A percentile compares a stretch with the other conserved stretches of the same genome.
These are phyloP conservation scores for Uloborus plumipes DNA, from an alignment of 2,888 invertebrate genomes.

Conservation along the genomic window DNA sequence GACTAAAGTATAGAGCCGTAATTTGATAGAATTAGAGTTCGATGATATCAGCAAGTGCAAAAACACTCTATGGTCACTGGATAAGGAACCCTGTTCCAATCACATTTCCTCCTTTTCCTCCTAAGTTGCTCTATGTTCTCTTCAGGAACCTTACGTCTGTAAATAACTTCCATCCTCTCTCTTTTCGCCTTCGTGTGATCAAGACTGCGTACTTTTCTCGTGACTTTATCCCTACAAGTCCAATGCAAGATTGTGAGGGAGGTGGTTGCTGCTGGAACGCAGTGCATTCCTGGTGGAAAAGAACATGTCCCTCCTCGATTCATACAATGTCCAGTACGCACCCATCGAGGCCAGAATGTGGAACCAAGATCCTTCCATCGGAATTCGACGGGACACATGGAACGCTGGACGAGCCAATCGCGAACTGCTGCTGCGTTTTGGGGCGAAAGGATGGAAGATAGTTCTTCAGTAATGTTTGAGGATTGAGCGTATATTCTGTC, in stretches of 20 bases:
- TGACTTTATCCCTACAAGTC: conserved; percentile 68
- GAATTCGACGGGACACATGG: conserved; percentile 51
- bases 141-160: conserved; percentile 6
- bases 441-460: conserved; percentile 4
- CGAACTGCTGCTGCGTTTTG: conserved; percentile 60
- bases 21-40: neutral
- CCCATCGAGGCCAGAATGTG: conserved; percentile 71
- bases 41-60: conserved; percentile 66
- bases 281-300: conserved; percentile 71
- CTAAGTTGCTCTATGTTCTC: neutral
- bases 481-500: conserved; percentile 14
- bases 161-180: neutral
- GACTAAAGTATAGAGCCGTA: too few relatives aligned
- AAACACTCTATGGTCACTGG: conserved; percentile 68
- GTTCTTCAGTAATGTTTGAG: conserved; percentile 49
- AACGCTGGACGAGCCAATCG: conserved; percentile 68
- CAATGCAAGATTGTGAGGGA: conserved; percentile 69
- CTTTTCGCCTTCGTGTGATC: neutral
- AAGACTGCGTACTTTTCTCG: neutral
- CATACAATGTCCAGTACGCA: conserved; percentile 70
- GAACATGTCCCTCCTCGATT: conserved; percentile 68
- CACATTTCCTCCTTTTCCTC: conserved; percentile 60
- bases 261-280: conserved; percentile 69
- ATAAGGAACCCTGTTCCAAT: conserved; percentile 68
- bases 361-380: conserved; percentile 70